Evolutionary conservation across 2,113 vertebrate species (phyloP).

Genomic region (Motacilla alba): DNA sequence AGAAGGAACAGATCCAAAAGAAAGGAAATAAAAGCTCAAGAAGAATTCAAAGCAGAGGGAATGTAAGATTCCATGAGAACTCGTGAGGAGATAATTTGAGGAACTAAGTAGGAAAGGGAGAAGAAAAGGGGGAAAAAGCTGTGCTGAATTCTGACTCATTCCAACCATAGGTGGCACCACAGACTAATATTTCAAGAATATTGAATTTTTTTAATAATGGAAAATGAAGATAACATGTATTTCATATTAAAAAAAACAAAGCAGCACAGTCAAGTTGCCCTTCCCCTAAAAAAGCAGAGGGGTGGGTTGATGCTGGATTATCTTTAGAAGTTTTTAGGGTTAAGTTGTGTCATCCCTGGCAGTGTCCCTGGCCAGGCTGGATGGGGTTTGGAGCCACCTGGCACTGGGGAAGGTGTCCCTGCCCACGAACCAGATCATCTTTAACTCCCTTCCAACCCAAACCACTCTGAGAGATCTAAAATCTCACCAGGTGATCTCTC

Average conservation of each 20-base stretch:
- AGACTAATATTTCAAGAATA: background rate
- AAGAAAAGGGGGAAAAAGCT: rapidly evolving
- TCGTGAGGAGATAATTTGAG: background rate
- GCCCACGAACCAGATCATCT: background rate
- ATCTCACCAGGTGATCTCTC: background rate
- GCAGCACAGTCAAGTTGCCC: background rate
- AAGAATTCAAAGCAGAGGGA: background rate
- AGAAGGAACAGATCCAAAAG: background rate
- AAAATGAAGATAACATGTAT: background rate
- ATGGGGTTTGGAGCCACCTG: background rate
- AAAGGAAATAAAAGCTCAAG: background rate
- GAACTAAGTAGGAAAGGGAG: background rate
- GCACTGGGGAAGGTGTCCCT: background rate
- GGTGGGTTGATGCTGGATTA: background rate
- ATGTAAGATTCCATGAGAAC: background rate
- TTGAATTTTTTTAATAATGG: background rate
- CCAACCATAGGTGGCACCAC: slow-evolving; percentile 49
- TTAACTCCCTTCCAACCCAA: background rate
- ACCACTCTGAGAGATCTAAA: background rate
- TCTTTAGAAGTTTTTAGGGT: background rate
- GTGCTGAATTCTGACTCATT: background rate
- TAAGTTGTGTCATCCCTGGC: background rate
- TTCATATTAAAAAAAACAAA: background rate
- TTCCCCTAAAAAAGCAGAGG: background rate
- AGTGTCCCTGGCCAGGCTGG: background rate